Base-by-base conservation (phyloP, 2,797 vertebrate genomes). In the Oryzias dopingdopingensis region DNA sequence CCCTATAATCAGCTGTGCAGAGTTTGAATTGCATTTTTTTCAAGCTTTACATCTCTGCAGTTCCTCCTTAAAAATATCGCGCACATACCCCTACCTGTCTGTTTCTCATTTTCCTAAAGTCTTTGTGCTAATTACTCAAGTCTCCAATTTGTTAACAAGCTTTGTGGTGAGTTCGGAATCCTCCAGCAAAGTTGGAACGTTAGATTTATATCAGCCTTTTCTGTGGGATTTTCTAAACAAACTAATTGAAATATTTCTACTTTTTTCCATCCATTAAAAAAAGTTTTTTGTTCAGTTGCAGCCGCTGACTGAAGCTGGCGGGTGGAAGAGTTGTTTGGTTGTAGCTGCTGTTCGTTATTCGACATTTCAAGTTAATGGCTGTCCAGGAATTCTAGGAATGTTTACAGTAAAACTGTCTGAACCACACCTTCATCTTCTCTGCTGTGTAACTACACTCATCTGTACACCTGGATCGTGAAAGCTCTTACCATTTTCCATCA, bases 371-470 rank as follows among this genome's bases (percentile, higher is more conserved):
- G n/a, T 26, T 14, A 3, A 2, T 16, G 6, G 18, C 50, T 42
- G 12, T 44, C 29, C 4, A 70, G 55, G 45, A 63, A 75, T 71
- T 52, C 47, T 12, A 40, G 20, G 37, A 58, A 70, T 74, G 56
- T 59, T 26, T 53, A 5, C 24, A n/a, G 37, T 50, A n/a, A n/a
- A 16, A n/a, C 16, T 6, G 24, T 41, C 5, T 26, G 46, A 6
- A 14, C 4, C n/a, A 1, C 32, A n/a, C 18, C 14, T 49, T 37
- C 32, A 12, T 32, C 6, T 49, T 3, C 6, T 37, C 16, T 10
- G 8, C 43, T 7, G 10, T 10, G 13, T 23, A 8, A 61, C 44
- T 18, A 20, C 14, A 29, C 16, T 10, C 7, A 4, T 53, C 24
- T 3, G 6, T n/a, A 52, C 74, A 60, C 57, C 55, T 59, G 65